A percentile compares a stretch with the other conserved stretches of the same genome.
Conservation (phyloP, 37 sponge, comb jelly and placozoan species). For the Chondrosia reniformis region DNA sequence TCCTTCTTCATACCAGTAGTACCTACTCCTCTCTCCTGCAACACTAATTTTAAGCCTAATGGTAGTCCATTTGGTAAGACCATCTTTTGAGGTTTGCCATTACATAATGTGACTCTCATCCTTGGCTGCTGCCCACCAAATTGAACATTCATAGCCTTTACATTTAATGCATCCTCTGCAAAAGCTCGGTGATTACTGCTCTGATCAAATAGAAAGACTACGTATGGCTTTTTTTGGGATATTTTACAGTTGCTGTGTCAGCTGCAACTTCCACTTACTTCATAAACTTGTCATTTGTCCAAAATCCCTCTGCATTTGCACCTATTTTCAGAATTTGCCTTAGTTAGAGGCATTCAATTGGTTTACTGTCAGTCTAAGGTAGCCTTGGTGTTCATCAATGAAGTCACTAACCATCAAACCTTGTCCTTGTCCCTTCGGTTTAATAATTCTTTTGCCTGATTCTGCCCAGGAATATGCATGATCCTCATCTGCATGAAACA, state of each 20-base stretch:
- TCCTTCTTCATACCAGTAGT: slow-evolving; percentile 12
- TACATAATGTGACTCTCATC: neutral
- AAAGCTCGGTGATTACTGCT: slow-evolving; percentile 43
- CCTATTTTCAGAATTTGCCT: slow-evolving; percentile 29
- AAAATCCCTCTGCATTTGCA: slow-evolving; percentile 34
- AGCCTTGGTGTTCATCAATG: slow-evolving; percentile 23
- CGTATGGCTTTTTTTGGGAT: slow-evolving; percentile 34
- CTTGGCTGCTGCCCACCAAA: neutral
- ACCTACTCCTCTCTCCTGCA: slow-evolving; percentile 12
- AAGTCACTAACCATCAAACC: slow-evolving; percentile 36
- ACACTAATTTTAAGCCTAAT: slow-evolving; percentile 3
- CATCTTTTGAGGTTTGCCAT: slow-evolving; percentile 33
- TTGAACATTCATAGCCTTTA: slow-evolving; percentile 24
- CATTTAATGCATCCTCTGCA: slow-evolving; percentile 31
- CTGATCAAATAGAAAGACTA: slow-evolving; percentile 49
- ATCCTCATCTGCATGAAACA: slow-evolving; percentile 34
- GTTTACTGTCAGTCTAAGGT: neutral
- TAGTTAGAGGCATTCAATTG: too few species aligned
- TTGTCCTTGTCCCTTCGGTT: slow-evolving; percentile 14
- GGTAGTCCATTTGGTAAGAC: slow-evolving; percentile 17
- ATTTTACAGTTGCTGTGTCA: slow-evolving; percentile 26
- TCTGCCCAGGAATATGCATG: slow-evolving; percentile 15
- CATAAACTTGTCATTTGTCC: slow-evolving; percentile 32
- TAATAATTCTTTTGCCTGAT: neutral
- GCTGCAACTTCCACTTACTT: slow-evolving; percentile 23